Conservation (phyloP, 2,888 invertebrate species). For the Plebejus melissa region DNA sequence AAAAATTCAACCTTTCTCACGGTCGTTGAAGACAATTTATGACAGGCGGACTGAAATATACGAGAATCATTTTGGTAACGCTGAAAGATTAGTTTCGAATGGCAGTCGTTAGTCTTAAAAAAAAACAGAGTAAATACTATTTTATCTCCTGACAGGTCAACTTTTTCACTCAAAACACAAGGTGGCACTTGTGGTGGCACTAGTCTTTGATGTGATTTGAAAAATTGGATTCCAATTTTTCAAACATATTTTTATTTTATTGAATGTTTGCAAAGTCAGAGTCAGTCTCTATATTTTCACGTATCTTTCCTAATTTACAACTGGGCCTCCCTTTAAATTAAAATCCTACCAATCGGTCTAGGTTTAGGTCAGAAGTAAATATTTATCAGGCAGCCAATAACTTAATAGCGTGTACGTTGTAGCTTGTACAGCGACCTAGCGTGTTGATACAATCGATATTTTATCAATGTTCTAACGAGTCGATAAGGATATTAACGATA, state of each 20-base stretch:
- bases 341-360: neutral
- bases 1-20: neutral
- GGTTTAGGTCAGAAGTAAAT: neutral
- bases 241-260: neutral
- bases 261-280: too few relatives aligned
- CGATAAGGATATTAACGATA: constrained; percentile 28
- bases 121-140: neutral
- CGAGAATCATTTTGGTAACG: neutral
- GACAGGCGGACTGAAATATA: neutral
- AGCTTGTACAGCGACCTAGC: neutral
- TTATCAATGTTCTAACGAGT: constrained; percentile 29
- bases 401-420: neutral
- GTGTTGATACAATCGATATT: constrained; percentile 28
- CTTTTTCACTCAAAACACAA: neutral
- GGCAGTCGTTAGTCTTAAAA: neutral
- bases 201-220: neutral
- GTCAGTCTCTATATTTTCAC: too few relatives aligned
- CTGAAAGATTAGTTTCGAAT: neutral
- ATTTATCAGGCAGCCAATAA: neutral
- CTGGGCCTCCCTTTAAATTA: too few relatives aligned
- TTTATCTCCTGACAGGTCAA: neutral
- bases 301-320: too few relatives aligned
- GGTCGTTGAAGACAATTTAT: neutral
- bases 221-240: neutral
- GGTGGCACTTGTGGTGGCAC: too few relatives aligned